These are phyloP conservation scores for Cuniculus paca DNA, from an alignment of 2,797 vertebrate species.

Conservation along the genomic window DNA sequence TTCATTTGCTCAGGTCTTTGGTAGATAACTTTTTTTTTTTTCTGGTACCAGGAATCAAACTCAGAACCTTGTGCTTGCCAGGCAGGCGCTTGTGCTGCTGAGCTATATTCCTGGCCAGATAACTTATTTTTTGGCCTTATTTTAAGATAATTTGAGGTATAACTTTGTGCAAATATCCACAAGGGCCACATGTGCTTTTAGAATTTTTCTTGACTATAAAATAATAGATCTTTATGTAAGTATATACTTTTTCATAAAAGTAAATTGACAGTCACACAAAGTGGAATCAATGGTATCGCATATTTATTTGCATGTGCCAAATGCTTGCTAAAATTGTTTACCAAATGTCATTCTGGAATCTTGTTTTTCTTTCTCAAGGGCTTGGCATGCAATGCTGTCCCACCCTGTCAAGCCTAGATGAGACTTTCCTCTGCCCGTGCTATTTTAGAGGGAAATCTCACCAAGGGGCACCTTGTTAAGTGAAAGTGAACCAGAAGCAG, in stretches of 20 bases:
- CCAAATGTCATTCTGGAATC: background rate
- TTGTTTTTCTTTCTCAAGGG: background rate
- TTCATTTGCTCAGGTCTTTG: background rate
- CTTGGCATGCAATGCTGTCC: background rate
- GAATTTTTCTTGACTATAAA: background rate
- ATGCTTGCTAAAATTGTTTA: background rate
- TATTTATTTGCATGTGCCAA: background rate
- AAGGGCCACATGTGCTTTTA: background rate
- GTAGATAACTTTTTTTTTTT: background rate
- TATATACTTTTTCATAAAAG: background rate
- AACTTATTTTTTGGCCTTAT: conserved; percentile 19
- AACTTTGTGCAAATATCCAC: background rate
- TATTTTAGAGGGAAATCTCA: background rate
- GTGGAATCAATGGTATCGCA: background rate
- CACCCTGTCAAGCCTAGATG: background rate
- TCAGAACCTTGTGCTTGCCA: no score
- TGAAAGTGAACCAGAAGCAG: background rate
- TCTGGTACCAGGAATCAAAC: no score
- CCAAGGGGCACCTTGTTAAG: background rate
- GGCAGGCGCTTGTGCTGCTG: no score
- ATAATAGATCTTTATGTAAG: background rate
- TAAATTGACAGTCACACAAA: background rate
- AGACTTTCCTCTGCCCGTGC: background rate
- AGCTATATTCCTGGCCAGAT: background rate
- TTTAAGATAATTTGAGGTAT: background rate